Evolutionary conservation across 2,888 invertebrate genomes (phyloP), one percentile per base, ranked within the genome.

Genomic region (Parnassius smintheus): DNA sequence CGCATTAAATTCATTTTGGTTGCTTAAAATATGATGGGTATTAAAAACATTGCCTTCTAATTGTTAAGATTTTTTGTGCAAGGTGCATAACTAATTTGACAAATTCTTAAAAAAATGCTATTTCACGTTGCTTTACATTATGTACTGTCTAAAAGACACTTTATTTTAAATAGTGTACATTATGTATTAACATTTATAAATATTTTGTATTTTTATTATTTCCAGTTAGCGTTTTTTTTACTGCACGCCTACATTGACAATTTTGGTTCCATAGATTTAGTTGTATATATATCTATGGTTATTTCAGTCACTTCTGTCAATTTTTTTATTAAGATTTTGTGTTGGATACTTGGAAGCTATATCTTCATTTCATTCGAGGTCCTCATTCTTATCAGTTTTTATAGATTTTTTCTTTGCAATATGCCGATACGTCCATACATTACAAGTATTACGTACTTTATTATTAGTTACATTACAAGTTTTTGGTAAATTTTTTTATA

Each of bases 1-100:
- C 97, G 94, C 97, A 98, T 96, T 80, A 98, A 95, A 93, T 98
- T 98, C 98, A 98, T 98, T 68, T 74, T 86, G 56, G 13, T 65
- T 66, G 18, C 61, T 54, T 52, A 52, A n/a, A 54, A 56, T 57
- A 57, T 66, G 41, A 46, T 35, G 41, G 46, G 59, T 51, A 64
- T 59, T 25, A 59, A 59, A 35, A 63, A 64, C 56, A 59, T 64
- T 52, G 45, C 56, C 46, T 35, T 56, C 59, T 52, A 48, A 41
- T 53, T 52, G 13, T 13, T 13, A 41, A 48, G 7, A 25, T 59
- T 55, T 58, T 62, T 62, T 59, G 62, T 59, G 62, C 62, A 55
- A 55, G 35, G 44, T 64, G 41, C 52, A 55, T 60, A 48, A 45
- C 46, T 44, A 54, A 50, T 63, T 56, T 64, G 18, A 56, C n/a